A percentile compares a stretch with the other conserved stretches of the same genome.
Conservation (phyloP, 2,888 invertebrate species). For the Drosophila kokeensis region DNA sequence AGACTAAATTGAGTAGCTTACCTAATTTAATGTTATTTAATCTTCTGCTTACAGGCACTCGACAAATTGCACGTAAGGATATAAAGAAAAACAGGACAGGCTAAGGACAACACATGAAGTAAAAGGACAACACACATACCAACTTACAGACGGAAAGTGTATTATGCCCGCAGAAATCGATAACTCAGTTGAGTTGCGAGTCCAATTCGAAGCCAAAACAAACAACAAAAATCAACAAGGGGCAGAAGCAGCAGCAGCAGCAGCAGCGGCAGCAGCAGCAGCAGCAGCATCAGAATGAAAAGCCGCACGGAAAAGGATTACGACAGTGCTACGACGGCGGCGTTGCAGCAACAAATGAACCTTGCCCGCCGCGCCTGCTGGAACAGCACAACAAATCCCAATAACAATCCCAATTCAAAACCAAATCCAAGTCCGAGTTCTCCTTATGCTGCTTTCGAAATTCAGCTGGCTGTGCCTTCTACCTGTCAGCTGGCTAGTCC, state of each 20-base stretch:
- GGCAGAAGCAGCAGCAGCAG: conserved; percentile 18
- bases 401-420: not conserved
- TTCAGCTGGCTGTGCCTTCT: conserved; percentile 21
- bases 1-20: not conserved
- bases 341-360: conserved; percentile 89
- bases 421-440: conserved; percentile 7
- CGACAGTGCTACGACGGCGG: conserved; percentile 81
- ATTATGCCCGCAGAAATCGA: conserved; percentile 62
- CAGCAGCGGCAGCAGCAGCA: not conserved
- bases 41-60: conserved; percentile 60
- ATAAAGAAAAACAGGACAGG: conserved; percentile 26
- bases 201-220: conserved; percentile 40
- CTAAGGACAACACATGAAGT: conserved; percentile 25
- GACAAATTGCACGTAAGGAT: conserved; percentile 20
- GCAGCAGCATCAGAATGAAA: conserved; percentile 43
- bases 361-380: conserved; percentile 90
- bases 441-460: conserved; percentile 72
- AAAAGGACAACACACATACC: conserved; percentile 8
- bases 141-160: conserved; percentile 25
- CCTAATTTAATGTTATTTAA: conserved; percentile 18
- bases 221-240: conserved; percentile 48
- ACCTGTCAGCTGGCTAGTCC: conserved; percentile 45
- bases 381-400: conserved; percentile 63
- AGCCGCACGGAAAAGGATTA: conserved; percentile 70
- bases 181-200: conserved; percentile 44